phyloP scores from a whole-genome alignment of 1,140 invertebrate genomes.

The Gyrodactylus salaris region DNA sequence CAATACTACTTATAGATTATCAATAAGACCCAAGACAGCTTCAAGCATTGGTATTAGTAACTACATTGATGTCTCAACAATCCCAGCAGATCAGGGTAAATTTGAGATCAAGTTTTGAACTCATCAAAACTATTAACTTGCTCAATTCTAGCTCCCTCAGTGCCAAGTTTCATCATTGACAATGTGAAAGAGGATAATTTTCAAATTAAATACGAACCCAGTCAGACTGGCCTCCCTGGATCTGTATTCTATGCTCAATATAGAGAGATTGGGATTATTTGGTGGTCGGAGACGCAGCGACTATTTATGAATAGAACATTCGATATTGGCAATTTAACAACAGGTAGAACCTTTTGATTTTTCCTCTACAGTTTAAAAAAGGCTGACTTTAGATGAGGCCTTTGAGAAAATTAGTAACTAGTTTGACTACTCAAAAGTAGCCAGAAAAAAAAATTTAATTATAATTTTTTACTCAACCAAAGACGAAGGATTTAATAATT shows the following conservation, averaged over 20 bases:
- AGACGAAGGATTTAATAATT: conserved; percentile 24
- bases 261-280: conserved; percentile 14
- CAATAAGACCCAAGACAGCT: neutral
- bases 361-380: neutral
- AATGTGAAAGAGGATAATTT: conserved; percentile 27
- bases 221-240: conserved; percentile 28
- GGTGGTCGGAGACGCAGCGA: conserved; percentile 10
- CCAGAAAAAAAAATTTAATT: no score
- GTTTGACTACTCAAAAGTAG: no score
- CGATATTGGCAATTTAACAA: conserved; percentile 8
- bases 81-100: neutral
- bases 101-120: no score
- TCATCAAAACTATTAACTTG: neutral
- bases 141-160: conserved; percentile 27
- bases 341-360: conserved; percentile 8
- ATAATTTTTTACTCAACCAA: conserved; percentile 13
- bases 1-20: neutral
- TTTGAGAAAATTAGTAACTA: no score
- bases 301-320: conserved; percentile 1
- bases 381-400: no score
- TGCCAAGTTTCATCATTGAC: conserved; percentile 38
- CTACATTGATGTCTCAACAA: neutral
- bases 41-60: neutral
- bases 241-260: conserved; percentile 63
- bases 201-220: conserved; percentile 42